These are phyloP conservation scores for Pyrrhosoma nymphula DNA, from an alignment of 2,888 invertebrate genomes.

Conservation along the genomic window DNA sequence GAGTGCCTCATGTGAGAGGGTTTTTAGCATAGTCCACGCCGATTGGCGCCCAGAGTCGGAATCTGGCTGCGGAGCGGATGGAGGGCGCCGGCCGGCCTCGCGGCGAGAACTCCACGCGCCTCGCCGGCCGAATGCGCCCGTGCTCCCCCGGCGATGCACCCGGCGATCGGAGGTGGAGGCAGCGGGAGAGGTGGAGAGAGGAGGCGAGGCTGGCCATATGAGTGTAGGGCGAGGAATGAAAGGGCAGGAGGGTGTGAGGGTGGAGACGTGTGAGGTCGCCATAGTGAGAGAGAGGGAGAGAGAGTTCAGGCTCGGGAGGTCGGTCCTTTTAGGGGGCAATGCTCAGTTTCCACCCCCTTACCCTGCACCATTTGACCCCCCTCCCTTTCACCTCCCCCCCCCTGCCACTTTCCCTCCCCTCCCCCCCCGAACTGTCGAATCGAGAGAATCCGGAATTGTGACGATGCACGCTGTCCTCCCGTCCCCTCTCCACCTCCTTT, in stretches of 20 bases:
- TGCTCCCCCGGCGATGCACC: background rate
- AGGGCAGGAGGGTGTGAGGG: background rate
- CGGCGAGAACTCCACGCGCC: background rate
- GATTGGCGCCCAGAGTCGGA: background rate
- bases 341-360: background rate
- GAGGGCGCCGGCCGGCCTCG: background rate
- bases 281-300: background rate
- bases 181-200: background rate
- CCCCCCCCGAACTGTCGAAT: slow-evolving; percentile 10
- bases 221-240: no score
- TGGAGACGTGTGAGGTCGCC: background rate
- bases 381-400: background rate
- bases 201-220: background rate
- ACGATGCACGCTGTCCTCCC: slow-evolving; percentile 41
- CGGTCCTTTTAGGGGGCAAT: background rate
- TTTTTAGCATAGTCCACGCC: no score
- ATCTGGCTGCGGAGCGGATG: background rate
- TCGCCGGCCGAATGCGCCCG: background rate
- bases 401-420: background rate
- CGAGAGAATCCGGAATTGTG: slow-evolving; percentile 63
- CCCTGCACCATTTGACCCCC: background rate
- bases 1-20: no score
- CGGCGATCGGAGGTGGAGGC: background rate
- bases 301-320: background rate
- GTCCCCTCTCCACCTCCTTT: background rate